Conservation (phyloP, 2,888 invertebrate genomes). For the Anodontia alba region DNA sequence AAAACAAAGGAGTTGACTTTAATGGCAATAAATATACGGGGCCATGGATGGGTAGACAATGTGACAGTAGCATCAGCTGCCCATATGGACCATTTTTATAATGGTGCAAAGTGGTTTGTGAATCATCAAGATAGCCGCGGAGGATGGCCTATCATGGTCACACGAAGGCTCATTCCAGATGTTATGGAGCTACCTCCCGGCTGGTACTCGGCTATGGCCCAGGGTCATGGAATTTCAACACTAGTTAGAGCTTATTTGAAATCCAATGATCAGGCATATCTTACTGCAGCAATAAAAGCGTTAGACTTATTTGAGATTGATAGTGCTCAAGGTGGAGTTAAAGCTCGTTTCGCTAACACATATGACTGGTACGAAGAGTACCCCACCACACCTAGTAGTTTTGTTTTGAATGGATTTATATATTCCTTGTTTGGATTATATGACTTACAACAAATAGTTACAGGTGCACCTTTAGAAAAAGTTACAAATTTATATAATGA, state of each 20-base stretch:
- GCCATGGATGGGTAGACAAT: constrained; percentile 82
- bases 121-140: constrained; percentile 94
- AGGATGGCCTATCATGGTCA: constrained; percentile 97
- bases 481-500: constrained; percentile 76
- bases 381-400: constrained; percentile 95
- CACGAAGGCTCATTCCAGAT: constrained; percentile 75
- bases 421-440: constrained; percentile 98
- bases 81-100: constrained; percentile 95
- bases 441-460: constrained; percentile 93
- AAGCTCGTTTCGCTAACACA: constrained; percentile 90
- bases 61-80: constrained; percentile 88
- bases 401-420: constrained; percentile 99
- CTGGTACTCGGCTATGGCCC: constrained; percentile 99
- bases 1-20: constrained; percentile 69
- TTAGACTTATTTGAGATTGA: constrained; percentile 89
- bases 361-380: constrained; percentile 99
- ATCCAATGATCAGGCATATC: constrained; percentile 89
- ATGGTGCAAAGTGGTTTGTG: constrained; percentile 97
- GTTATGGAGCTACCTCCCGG: constrained; percentile 89
- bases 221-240: constrained; percentile 97
- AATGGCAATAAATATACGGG: constrained; percentile 77
- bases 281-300: constrained; percentile 93
- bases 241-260: constrained; percentile 93
- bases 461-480: constrained; percentile 89
- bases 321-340: constrained; percentile 79